Base-by-base conservation (phyloP, 2,113 vertebrate species). In the Vicugna pacos region DNA sequence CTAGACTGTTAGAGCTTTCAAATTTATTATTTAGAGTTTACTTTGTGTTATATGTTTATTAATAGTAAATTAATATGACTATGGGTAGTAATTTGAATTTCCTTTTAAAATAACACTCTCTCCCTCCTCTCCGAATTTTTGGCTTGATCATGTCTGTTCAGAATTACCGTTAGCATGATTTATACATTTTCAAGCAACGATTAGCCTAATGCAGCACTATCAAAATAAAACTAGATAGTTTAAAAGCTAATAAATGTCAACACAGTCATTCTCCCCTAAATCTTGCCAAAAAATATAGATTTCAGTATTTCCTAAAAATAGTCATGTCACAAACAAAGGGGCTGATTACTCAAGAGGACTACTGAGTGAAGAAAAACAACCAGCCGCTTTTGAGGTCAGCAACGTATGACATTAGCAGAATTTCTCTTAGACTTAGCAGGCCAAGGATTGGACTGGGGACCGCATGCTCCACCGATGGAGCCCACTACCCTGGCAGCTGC, bases 11-110 rank as follows among this genome's bases (percentile, higher is more conserved):
- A 64, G 28, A 72, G 7, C 32, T 48, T 73, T 54, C 46, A 87
- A 82, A 80, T 70, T 35, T 89, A 75, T 92, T 93, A 62, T 58
- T 83, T 93, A 62, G 9, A 50, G 2, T 65, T 88, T 76, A 50
- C 14, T 76, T 94, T 95, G 3, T 32, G 42, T 83, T 87, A 72
- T 42, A 93, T 88, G 62, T 93, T 35, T 67, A 83, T 42, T 96
- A 70, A 88, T 92, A 76, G 77, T 89, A 93, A 80, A 97, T 85
- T 65, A 88, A n/a, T 64, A 83, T 89, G 94, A 91, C 8, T 80
- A 30, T 30, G 24, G 4, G 35, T 87, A 93, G 91, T 80, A 52
- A 93, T 48, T 91, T 96, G 64, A 58, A 82, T 82, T 93, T 97
- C 20, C 24, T 89, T 96, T 75, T 69, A 92, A 87, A 70, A 89